These are phyloP conservation scores for Drosophila paracracens DNA, from an alignment of 2,888 invertebrate species.

Conservation along the genomic window DNA sequence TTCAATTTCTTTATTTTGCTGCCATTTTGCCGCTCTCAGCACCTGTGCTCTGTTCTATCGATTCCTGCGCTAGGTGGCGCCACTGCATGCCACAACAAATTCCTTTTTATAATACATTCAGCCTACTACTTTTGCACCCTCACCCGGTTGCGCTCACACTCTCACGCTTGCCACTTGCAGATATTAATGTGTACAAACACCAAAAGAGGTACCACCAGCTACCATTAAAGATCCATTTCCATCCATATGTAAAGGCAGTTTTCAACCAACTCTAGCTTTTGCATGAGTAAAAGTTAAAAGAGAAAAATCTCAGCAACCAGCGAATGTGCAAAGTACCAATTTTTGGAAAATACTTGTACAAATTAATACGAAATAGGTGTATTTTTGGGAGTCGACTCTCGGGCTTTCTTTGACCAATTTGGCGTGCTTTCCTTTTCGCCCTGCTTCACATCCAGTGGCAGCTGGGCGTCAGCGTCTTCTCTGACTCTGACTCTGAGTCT, in stretches of 20 bases:
- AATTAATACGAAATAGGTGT: neutral
- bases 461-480: slow-evolving; percentile 11
- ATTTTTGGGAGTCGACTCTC: neutral
- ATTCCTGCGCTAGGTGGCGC: slow-evolving; percentile 36
- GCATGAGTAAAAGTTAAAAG: neutral
- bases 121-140: neutral
- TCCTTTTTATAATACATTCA: neutral
- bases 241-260: neutral
- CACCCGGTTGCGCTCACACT: neutral
- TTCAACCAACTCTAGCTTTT: neutral
- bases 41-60: neutral
- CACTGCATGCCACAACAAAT: slow-evolving; percentile 13
- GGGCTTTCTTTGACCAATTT: slow-evolving; percentile 39
- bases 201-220: neutral
- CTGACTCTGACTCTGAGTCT: neutral
- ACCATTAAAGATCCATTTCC: neutral
- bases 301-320: neutral
- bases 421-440: slow-evolving; percentile 43
- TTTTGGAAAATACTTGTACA: neutral
- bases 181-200: neutral
- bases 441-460: slow-evolving; percentile 4
- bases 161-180: neutral
- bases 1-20: slow-evolving; percentile 53
- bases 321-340: neutral
- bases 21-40: slow-evolving; percentile 20